These are phyloP conservation scores for Cryptotis parvus DNA, from an alignment of 2,113 vertebrate genomes.

Conservation along the genomic window DNA sequence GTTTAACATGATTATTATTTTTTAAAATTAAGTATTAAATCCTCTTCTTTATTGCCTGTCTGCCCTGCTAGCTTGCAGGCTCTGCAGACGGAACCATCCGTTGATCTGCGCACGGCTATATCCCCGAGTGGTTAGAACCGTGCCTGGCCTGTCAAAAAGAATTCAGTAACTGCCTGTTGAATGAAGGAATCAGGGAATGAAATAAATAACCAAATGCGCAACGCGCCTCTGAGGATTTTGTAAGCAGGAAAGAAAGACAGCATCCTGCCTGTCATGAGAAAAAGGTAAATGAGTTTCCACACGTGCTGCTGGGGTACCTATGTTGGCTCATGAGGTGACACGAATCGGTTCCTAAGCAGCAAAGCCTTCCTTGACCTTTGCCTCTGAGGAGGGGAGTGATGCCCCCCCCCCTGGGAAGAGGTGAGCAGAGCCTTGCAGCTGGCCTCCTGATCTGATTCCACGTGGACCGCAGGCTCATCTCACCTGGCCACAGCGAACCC, in stretches of 20 bases:
- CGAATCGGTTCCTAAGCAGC: neutral
- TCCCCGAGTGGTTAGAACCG: neutral
- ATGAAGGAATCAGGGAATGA: neutral
- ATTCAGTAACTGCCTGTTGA: neutral
- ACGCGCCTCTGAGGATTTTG: neutral
- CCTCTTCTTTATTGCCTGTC: neutral
- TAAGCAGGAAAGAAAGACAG: neutral
- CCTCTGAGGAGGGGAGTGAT: too few relatives aligned
- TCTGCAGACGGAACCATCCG: neutral
- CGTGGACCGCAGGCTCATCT: neutral
- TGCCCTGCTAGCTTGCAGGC: neutral
- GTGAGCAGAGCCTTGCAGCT: neutral
- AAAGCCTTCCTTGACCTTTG: neutral
- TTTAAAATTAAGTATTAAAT: too few relatives aligned
- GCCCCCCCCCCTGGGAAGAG: neutral
- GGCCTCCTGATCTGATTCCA: conserved; percentile 8
- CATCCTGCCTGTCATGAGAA: neutral
- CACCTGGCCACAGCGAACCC: neutral
- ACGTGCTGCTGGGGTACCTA: too few relatives aligned
- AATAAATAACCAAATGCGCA: neutral
- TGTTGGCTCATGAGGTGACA: neutral
- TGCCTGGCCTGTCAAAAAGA: neutral
- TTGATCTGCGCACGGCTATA: neutral
- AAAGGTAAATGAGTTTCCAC: neutral
- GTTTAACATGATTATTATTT: too few relatives aligned